Percentiles rank a stretch among this genome's conserved stretches.
These are phyloP conservation scores for Scleropages formosus DNA, from an alignment of 2,797 vertebrate genomes.

Conservation along the genomic window DNA sequence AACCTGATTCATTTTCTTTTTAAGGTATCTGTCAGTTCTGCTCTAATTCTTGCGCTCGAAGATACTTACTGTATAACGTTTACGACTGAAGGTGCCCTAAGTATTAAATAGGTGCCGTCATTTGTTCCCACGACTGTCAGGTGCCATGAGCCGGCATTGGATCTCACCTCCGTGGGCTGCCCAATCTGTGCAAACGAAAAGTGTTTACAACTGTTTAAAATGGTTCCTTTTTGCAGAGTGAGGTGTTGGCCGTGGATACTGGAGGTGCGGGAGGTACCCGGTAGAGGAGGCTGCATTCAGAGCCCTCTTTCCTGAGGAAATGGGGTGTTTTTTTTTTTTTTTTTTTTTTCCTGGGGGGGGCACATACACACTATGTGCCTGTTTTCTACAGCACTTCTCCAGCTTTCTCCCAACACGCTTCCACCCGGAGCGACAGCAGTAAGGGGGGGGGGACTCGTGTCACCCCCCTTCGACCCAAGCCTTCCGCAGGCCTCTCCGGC, in stretches of 20 bases:
- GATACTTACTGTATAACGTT: too few relatives aligned
- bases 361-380: neutral
- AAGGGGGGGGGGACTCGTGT: neutral
- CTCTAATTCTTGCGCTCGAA: too few relatives aligned
- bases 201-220: slow-evolving; percentile 26
- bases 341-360: too few relatives aligned
- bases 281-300: slow-evolving; percentile 18
- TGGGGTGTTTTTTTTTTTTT: slow-evolving; percentile 4
- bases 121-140: too few relatives aligned
- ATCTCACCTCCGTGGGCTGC: neutral
- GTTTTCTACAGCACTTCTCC: neutral
- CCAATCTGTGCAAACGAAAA: slow-evolving; percentile 33
- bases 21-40: too few relatives aligned
- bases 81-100: too few relatives aligned
- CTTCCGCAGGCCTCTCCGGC: neutral
- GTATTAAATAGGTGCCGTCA: too few relatives aligned
- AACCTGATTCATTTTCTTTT: too few relatives aligned
- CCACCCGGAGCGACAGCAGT: neutral
- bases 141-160: too few relatives aligned
- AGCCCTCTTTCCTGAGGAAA: slow-evolving; percentile 10
- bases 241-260: slow-evolving; percentile 14
- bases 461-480: neutral
- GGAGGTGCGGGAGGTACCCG: slow-evolving; percentile 4
- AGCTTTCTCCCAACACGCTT: neutral
- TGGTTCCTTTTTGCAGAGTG: neutral